Evolutionary conservation across 2,888 invertebrate species (phyloP), one percentile per base, ranked within the genome.

Genomic region (Chorisops tibialis): DNA sequence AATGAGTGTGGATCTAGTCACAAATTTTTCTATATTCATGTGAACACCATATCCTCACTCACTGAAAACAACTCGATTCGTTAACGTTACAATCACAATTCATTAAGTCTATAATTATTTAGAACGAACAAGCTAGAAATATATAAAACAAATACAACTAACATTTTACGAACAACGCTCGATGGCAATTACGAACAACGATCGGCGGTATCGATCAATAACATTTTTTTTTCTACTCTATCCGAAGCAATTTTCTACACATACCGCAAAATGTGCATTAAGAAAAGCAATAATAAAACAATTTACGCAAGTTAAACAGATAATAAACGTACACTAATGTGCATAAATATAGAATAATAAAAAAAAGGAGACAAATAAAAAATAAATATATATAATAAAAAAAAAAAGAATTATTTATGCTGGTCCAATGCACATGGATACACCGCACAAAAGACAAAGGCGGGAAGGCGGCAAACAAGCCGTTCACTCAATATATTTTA

Each of bases 1-100:
- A 78, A 78, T 78, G 78, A 78, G 78, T 78, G 78, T 78, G 78
- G 78, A 78, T 78, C 78, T 78, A 78, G 78, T 78, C 78, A 78
- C 78, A 78, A 63, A 56, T 69, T 64, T 61, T 72, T 70, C 70
- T 69, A 68, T 67, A 67, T 65, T 62, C 68, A 72, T 77, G 78
- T 77, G 78, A 77, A 71, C 74, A 75, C 78, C 77, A 77, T 75
- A 75, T 75, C 78, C 77, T 73, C 78, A 78, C 78, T 73, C 78
- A 78, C 76, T 78, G 72, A 74, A 75, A 78, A 78, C 76, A 77
- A 74, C 69, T 73, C 16, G 43, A 30, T 38, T 51, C 51, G 21
- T 11, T 45, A n/a, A 30, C 18, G 3, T 4, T 51, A 4, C 24
- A 51, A 38, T 11, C 14, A 14, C n/a, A 19, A 24, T 14, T 24